These are phyloP conservation scores for Drosophila yooni DNA, from an alignment of 2,888 invertebrate species.

Conservation along the genomic window DNA sequence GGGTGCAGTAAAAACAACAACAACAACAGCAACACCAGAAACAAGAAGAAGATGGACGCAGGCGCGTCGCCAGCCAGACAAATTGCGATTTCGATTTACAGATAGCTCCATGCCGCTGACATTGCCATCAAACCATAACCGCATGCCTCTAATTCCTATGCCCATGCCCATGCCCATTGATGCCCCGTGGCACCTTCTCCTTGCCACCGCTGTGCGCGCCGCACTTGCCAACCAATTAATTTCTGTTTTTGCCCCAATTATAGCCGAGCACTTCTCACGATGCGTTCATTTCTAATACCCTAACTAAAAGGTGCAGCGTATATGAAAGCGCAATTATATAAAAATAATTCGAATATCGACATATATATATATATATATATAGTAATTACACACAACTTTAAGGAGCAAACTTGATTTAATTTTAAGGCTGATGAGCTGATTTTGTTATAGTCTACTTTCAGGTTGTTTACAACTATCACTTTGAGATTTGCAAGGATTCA, in stretches of 20 bases:
- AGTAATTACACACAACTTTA: not conserved
- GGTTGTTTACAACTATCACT: not conserved
- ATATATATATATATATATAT: not conserved
- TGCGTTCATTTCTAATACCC: constrained; percentile 60
- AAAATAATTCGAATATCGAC: not conserved
- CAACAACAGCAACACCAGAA: not conserved
- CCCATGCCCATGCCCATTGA: constrained; percentile 2
- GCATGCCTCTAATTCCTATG: not conserved
- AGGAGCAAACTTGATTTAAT: not conserved
- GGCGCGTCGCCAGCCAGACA: constrained; percentile 15
- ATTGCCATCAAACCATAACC: constrained; percentile 15
- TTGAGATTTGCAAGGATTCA: not conserved
- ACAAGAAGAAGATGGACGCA: constrained; percentile 14
- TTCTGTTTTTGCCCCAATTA: constrained; percentile 68
- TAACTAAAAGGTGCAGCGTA: constrained; percentile 20
- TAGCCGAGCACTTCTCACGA: constrained; percentile 52
- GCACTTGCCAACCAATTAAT: constrained; percentile 76
- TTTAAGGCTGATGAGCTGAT: not conserved
- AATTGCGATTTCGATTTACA: constrained; percentile 26
- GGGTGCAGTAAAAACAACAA: constrained; percentile 10
- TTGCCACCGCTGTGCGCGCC: constrained; percentile 43
- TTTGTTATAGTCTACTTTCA: not conserved
- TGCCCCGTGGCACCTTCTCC: constrained; percentile 1
- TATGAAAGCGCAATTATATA: not conserved
- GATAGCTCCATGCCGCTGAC: constrained; percentile 34